Percentiles rank a stretch among this genome's conserved stretches.
phyloP scores from a whole-genome alignment of 2,113 vertebrate genomes.

The Notiomystis cincta region DNA sequence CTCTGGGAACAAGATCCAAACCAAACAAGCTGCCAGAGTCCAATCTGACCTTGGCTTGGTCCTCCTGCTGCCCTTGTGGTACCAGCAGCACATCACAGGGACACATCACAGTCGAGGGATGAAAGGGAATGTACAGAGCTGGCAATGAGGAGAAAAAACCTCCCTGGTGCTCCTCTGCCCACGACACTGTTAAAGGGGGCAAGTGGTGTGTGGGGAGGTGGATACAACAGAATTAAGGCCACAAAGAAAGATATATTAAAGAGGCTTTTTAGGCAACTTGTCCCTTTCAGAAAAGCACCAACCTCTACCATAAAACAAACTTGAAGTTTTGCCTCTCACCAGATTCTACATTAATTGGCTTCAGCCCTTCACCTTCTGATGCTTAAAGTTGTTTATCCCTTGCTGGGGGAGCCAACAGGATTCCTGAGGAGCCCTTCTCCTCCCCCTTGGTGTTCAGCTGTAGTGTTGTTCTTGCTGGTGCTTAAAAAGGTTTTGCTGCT shows the following conservation, averaged over 20 bases:
- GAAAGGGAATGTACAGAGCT: fast-evolving
- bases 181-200: neutral
- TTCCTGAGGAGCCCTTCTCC: neutral
- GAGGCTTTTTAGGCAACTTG: neutral
- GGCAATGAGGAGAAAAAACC: neutral
- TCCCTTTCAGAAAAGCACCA: neutral
- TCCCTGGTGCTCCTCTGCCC: neutral
- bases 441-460: neutral
- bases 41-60: neutral
- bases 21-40: neutral
- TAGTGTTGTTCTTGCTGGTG: fast-evolving
- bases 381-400: neutral
- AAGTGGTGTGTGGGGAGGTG: too few species aligned
- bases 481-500: neutral
- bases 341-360: neutral
- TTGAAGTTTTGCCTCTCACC: neutral
- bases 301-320: neutral
- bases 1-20: neutral
- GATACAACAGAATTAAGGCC: neutral
- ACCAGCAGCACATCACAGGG: neutral
- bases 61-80: fast-evolving
- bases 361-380: neutral
- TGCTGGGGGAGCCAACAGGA: fast-evolving
- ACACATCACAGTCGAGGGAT: neutral
- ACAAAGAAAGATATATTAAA: neutral